Base-by-base conservation (phyloP, 2,888 invertebrate genomes). In the Sphinx pinastri region DNA sequence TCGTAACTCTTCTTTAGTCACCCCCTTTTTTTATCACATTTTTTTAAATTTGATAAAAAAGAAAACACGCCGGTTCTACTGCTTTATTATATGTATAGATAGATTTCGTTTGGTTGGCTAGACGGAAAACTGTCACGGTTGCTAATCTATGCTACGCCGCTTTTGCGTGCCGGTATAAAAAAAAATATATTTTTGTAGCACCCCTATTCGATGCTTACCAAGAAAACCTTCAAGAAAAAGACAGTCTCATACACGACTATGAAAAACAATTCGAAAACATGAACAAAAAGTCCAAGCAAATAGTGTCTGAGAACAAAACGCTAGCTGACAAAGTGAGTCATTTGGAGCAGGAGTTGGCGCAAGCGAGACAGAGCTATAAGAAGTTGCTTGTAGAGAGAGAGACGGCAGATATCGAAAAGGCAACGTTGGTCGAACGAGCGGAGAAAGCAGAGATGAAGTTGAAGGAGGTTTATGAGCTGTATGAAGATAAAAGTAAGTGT, bases 201-300 rank as follows among this genome's bases (percentile, higher is more conserved):
- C 97, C 97, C 0, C 90, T 98, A 6, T 92, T 97, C 74, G 96
- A 97, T 81, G 97, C 97, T 0, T 98, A 97, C 80, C 96, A 97
- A 85, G 97, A 97, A 81, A 96, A 96, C 73, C 86, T 97, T 0
- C 94, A 94, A 77, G 97, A 98, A 78, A 97, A 97, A 82, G 96
- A 97, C 71, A 95, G 95, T 57, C 94, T 97, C 0, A 95, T 98
- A 67, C 82, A 93, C 19, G 95, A 96, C 76, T 97, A 97, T 75
- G 96, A 96, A 77, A 94, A 94, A 55, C 96, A 97, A 83, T 95
- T 97, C 73, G 96, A 96, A 73, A 91, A 92, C 19, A 96, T 97
- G 69, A 96, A 96, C 52, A 95, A 95, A n/a, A 96, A 96, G 81
- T 93, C 97, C 0, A 97, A 97, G 84, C 95, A 95, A 75, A 94